A percentile compares a stretch with the other conserved stretches of the same genome.
Evolutionary conservation across 2,113 vertebrate genomes (phyloP).

Genomic region (Falco punctatus): DNA sequence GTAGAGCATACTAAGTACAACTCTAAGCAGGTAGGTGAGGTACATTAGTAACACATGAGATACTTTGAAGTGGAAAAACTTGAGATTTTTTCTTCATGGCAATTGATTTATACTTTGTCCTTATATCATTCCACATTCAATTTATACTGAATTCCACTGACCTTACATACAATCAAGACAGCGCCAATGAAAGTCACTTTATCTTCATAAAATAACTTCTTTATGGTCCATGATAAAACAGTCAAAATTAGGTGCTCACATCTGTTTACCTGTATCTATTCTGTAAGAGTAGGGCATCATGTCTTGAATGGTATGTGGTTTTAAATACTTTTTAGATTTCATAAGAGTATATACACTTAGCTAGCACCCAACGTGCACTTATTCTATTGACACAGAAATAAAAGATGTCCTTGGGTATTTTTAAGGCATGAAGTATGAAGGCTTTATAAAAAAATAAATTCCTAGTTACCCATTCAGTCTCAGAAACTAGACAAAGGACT

Average conservation of each 20-base stretch:
- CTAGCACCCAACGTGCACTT: not conserved
- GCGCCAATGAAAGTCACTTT: not conserved
- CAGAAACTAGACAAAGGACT: not conserved
- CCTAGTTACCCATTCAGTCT: not conserved
- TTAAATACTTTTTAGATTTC: not conserved
- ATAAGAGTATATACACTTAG: not conserved
- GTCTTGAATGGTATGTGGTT: not conserved
- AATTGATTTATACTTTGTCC: not conserved
- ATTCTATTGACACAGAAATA: constrained; percentile 16
- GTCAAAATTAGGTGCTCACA: not conserved
- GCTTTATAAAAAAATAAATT: not conserved
- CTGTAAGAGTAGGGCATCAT: not conserved
- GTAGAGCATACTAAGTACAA: not conserved
- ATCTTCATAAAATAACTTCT: not conserved
- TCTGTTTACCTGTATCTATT: not conserved
- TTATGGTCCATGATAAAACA: not conserved
- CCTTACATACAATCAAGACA: not conserved
- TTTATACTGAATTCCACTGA: not conserved
- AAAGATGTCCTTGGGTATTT: constrained; percentile 29
- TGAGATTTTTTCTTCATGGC: not conserved
- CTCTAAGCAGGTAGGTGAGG: not conserved
- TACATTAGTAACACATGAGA: not conserved
- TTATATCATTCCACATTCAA: not conserved
- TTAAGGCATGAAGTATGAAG: not conserved
- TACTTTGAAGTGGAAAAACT: not conserved